Conservation (phyloP, 2,797 vertebrate species). For the Amblyraja radiata region DNA sequence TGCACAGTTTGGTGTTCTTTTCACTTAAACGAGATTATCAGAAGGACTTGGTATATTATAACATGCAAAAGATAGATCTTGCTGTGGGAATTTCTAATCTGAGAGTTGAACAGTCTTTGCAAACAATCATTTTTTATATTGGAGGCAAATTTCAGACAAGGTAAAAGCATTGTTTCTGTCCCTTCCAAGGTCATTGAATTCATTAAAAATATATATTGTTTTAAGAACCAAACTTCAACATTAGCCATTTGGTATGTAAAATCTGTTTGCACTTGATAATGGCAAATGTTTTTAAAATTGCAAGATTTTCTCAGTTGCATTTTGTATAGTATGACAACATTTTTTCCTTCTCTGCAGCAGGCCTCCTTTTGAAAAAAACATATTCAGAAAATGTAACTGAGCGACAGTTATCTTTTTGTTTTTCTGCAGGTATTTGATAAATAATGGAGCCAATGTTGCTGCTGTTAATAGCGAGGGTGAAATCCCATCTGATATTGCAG, state of each 20-base stretch:
- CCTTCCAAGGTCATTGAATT: background rate
- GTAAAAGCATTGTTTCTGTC: background rate
- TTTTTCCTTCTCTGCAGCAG: background rate
- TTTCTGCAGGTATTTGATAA: constrained; percentile 56
- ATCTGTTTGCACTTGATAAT: background rate
- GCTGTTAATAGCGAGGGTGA: constrained; percentile 65
- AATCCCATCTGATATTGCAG: constrained; percentile 62
- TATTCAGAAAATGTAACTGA: background rate
- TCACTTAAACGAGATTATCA: background rate
- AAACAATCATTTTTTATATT: background rate
- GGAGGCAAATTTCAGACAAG: too few species aligned
- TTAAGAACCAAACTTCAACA: background rate
- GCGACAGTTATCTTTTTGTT: background rate
- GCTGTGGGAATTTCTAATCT: background rate
- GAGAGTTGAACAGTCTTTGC: background rate
- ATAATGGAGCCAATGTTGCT: constrained; percentile 59
- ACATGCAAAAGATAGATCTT: background rate
- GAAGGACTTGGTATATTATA: background rate
- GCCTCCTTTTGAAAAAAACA: background rate
- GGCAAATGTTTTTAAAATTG: background rate
- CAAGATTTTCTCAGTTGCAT: background rate
- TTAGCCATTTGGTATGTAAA: background rate
- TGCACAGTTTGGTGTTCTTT: background rate
- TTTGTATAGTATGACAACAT: too few species aligned
- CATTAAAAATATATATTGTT: background rate